Base-by-base conservation (phyloP, 2,113 vertebrate species). In the Setophaga kirtlandii region DNA sequence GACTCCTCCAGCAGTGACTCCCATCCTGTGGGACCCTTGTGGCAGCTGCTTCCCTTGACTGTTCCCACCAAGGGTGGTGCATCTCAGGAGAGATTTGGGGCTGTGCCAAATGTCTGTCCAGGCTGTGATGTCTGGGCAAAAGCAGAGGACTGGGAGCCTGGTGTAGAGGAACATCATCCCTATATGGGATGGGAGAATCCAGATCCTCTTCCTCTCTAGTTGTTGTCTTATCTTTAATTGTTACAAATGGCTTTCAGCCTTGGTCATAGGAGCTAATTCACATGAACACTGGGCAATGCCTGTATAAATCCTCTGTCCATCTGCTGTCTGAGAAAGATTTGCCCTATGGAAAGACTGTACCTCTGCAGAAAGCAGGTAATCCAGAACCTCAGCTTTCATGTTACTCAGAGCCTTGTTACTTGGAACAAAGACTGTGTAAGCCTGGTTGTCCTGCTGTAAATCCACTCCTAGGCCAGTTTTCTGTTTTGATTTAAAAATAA, bases 351-450 rank as follows among this genome's bases (percentile, higher is more conserved):
- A 91, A 78, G 39, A 58, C 15, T 59, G 35, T 97, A 99, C 99
- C 96, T 99, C 97, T 85, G 93, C 56, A 86, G 98, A 98, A 85
- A 96, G 97, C 44, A 99, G 97, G 83, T 98, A 99, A 65, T 98
- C 89, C n/a, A 99, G 96, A 73, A 91, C 77, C 31, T 96, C 98
- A 12, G 98, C 78, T 39, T 97, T 92, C 98, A 99, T 98, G 2
- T 55, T 93, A 3, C 80, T 87, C 47, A 99, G 88, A 11, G 99
- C 99, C 28, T 97, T 39, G 12, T 98, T 98, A 81, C 92, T 98
- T 15, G 99, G 99, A 82, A 98, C 97, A 79, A 99, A 99, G 67
- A 99, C 30, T 8, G 99, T 99, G 53, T 98, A 97, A 0, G 97
- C 98, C 53, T 52, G 91, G n/a, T 81, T 98, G 7, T 97, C 96